These are phyloP conservation scores for Anhinga anhinga DNA, from an alignment of 2,113 vertebrate species.

Conservation along the genomic window DNA sequence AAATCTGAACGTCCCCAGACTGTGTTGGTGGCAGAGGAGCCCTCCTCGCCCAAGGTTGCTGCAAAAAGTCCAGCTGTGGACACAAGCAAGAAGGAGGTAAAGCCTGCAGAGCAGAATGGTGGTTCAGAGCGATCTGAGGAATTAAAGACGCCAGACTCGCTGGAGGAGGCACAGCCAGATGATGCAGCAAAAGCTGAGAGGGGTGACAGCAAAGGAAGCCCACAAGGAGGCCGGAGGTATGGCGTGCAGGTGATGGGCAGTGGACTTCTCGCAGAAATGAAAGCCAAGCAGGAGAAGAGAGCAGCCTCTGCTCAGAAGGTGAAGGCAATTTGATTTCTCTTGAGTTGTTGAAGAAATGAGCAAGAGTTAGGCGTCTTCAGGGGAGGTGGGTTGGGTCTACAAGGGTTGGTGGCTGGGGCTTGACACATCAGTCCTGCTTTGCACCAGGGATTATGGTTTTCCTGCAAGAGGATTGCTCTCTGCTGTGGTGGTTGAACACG, in stretches of 20 bases:
- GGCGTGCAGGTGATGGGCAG: conserved; percentile 93
- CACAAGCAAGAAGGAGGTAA: conserved; percentile 58
- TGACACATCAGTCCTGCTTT: background rate
- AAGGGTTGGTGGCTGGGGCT: background rate
- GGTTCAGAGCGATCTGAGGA: conserved; percentile 84
- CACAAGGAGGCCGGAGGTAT: conserved; percentile 85
- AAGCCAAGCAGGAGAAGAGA: conserved; percentile 94
- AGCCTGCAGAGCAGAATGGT: conserved; percentile 58
- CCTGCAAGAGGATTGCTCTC: background rate
- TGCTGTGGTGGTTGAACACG: background rate
- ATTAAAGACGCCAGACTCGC: conserved; percentile 83
- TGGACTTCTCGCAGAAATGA: conserved; percentile 93
- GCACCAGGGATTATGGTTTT: background rate
- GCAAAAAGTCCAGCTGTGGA: conserved; percentile 78
- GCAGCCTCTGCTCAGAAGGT: conserved; percentile 86
- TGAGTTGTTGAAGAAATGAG: background rate
- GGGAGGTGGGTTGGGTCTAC: background rate
- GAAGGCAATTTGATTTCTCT: conserved; percentile 21
- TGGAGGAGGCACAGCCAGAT: conserved; percentile 82
- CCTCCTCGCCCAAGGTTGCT: conserved; percentile 79
- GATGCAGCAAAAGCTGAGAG: conserved; percentile 62
- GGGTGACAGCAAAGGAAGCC: conserved; percentile 81
- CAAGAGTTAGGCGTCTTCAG: background rate
- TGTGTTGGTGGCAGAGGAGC: conserved; percentile 77
- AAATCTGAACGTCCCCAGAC: conserved; percentile 83